A percentile compares a stretch with the other conserved stretches of the same genome.
phyloP scores from a whole-genome alignment of 2,888 invertebrate species.

The Nasonia oneida region DNA sequence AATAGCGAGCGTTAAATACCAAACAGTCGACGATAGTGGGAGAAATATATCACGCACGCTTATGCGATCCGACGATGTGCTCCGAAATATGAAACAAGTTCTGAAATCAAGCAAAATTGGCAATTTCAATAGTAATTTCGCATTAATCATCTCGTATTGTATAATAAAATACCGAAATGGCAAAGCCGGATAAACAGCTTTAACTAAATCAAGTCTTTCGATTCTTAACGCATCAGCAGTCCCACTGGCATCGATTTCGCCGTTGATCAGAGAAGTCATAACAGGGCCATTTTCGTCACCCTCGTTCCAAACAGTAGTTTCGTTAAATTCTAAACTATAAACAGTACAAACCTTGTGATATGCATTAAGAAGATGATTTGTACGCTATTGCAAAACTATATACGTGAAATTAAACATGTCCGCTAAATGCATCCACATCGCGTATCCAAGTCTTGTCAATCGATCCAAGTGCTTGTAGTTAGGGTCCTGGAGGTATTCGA shows the following conservation, averaged over 20 bases:
- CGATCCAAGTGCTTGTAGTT: constrained; percentile 47
- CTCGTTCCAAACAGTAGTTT: constrained; percentile 56
- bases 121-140: not conserved
- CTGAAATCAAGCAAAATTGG: constrained; percentile 56
- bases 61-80: constrained; percentile 64
- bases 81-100: constrained; percentile 70
- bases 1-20: constrained; percentile 65
- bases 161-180: constrained; percentile 46
- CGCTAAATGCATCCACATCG: constrained; percentile 59
- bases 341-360: not conserved
- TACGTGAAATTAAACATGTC: constrained; percentile 67
- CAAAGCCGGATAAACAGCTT: constrained; percentile 46
- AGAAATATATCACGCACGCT: constrained; percentile 66
- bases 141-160: not conserved
- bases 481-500: constrained; percentile 56
- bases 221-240: constrained; percentile 51
- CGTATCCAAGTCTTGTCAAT: constrained; percentile 53
- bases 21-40: constrained; percentile 67
- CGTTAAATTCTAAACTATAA: constrained; percentile 55
- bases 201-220: constrained; percentile 39
- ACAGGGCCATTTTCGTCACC: constrained; percentile 61
- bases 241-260: constrained; percentile 56
- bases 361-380: not conserved
- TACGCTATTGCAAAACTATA: constrained; percentile 35
- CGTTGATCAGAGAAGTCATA: constrained; percentile 50